Evolutionary conservation across 2,888 invertebrate genomes (phyloP).

Genomic region (Aleiodes testaceus): DNA sequence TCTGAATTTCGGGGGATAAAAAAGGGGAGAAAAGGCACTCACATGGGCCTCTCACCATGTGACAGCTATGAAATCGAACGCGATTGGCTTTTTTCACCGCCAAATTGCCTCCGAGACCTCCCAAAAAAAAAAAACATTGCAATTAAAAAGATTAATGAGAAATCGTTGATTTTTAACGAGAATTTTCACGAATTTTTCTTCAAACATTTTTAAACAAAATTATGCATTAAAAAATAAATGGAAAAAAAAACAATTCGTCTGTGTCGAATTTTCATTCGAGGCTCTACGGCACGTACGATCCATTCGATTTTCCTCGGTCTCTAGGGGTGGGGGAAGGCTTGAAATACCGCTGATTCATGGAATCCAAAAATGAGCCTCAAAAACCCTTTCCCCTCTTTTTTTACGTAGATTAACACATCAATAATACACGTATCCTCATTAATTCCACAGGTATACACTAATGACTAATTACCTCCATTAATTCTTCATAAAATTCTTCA

Average conservation of each 20-base stretch:
- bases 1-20: constrained; percentile 3
- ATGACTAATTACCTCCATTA: not conserved
- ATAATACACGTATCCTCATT: not conserved
- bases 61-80: constrained; percentile 70
- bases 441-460: constrained; percentile 10
- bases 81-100: constrained; percentile 60
- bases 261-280: constrained; percentile 26
- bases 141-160: no score
- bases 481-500: not conserved
- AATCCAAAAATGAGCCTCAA: constrained; percentile 56
- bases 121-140: not conserved
- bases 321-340: not conserved
- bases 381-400: constrained; percentile 40
- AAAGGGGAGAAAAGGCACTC: not conserved
- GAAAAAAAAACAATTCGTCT: constrained; percentile 10
- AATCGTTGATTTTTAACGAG: no score
- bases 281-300: constrained; percentile 35
- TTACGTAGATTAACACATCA: constrained; percentile 19
- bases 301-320: constrained; percentile 58
- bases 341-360: constrained; percentile 69
- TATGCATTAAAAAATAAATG: not conserved
- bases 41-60: not conserved
- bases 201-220: not conserved
- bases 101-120: not conserved
- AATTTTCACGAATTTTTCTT: no score